A percentile compares a stretch with the other conserved stretches of the same genome.
Evolutionary conservation across 2,113 vertebrate species (phyloP).

Genomic region (Esox niger): DNA sequence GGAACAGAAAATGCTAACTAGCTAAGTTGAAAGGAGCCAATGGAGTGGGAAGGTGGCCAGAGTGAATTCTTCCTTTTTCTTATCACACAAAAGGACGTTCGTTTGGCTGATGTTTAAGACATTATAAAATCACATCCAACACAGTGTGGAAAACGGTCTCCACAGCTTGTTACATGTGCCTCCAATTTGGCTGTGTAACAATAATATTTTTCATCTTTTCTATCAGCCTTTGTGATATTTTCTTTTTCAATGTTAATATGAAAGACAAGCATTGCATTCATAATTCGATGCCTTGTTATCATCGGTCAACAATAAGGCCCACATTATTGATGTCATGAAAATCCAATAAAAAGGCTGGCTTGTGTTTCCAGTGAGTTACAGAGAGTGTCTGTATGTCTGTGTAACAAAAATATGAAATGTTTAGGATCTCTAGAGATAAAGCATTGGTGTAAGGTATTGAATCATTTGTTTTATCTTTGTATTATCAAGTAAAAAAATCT

Average conservation of each 20-base stretch:
- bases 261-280: constrained; percentile 70
- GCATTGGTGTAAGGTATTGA: constrained; percentile 9
- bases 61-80: background rate
- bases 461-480: too few relatives aligned
- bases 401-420: background rate
- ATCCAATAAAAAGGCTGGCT: constrained; percentile 45
- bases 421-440: constrained; percentile 5
- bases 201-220: constrained; percentile 8
- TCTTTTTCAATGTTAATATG: constrained; percentile 50
- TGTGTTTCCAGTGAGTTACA: constrained; percentile 25
- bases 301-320: constrained; percentile 64
- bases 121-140: background rate
- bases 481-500: too few relatives aligned
- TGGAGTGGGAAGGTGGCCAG: background rate
- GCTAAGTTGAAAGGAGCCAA: background rate
- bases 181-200: background rate
- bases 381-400: background rate
- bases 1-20: background rate
- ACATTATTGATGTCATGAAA: constrained; percentile 72
- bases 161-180: background rate
- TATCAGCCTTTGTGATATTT: constrained; percentile 2
- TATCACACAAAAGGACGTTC: background rate
- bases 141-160: background rate
- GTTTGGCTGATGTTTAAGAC: background rate
- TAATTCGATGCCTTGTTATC: constrained; percentile 28